A percentile compares a stretch with the other conserved stretches of the same genome.
These are phyloP conservation scores for Phocoena sinus DNA, from an alignment of 2,113 vertebrate species.

Conservation along the genomic window DNA sequence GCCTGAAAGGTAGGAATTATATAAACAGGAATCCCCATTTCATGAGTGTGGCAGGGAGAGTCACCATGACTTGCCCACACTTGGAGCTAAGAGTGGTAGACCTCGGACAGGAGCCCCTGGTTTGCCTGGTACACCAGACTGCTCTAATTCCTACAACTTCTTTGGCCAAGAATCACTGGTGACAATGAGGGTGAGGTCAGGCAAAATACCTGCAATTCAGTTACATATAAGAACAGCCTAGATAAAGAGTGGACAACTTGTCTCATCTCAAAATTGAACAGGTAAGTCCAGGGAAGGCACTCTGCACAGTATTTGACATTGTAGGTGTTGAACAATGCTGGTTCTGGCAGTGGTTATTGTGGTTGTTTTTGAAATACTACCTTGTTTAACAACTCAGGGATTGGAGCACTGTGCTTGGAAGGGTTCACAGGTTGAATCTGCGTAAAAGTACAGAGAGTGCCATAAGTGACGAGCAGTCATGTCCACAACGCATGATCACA, in stretches of 20 bases:
- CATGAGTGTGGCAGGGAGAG: background rate
- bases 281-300: background rate
- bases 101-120: background rate
- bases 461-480: background rate
- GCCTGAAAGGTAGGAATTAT: background rate
- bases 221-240: background rate
- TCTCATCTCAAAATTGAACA: background rate
- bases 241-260: background rate
- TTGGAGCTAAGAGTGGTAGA: background rate
- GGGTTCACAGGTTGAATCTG: background rate
- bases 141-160: background rate
- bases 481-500: background rate
- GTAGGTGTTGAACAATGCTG: background rate
- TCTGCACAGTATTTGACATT: background rate
- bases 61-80: background rate
- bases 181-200: background rate
- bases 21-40: background rate
- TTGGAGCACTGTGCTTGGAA: background rate
- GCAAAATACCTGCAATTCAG: background rate
- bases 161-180: background rate
- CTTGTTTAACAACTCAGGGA: background rate
- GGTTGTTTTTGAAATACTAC: background rate
- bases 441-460: background rate
- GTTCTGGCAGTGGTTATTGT: accelerated
- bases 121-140: background rate